A percentile compares a stretch with the other conserved stretches of the same genome.
These are phyloP conservation scores for Anguilla japonica DNA, from an alignment of 2,113 vertebrate species.

Conservation along the genomic window DNA sequence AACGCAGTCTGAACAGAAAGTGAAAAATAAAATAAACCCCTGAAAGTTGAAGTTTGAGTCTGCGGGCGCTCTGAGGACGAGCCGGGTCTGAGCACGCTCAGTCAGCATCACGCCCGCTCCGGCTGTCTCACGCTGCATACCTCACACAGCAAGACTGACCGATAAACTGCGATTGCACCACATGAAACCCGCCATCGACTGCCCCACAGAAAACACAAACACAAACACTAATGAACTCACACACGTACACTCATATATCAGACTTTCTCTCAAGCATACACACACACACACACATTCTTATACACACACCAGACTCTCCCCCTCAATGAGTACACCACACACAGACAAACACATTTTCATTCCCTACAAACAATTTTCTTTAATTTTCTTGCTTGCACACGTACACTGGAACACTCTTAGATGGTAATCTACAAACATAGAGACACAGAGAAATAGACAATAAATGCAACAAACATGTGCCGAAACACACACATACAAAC, in stretches of 20 bases:
- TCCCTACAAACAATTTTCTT: no score
- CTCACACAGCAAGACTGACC: constrained; percentile 20
- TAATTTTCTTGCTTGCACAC: no score
- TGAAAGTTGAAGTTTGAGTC: neutral
- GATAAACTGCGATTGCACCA: constrained; percentile 22
- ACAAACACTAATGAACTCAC: neutral
- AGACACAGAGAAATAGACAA: no score
- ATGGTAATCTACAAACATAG: no score
- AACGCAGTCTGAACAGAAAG: neutral
- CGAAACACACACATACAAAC: neutral
- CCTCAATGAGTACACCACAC: neutral
- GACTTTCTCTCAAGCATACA: neutral
- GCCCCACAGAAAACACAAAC: neutral
- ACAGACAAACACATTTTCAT: no score
- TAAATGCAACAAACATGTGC: neutral
- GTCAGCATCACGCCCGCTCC: no score
- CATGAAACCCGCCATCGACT: neutral
- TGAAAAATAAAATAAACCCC: neutral
- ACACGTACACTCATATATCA: neutral
- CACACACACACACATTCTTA: constrained; percentile 7
- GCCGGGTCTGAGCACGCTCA: neutral
- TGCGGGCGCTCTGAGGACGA: neutral
- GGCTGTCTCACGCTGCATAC: constrained; percentile 22
- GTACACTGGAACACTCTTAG: no score
- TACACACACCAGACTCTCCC: neutral